phyloP scores from a whole-genome alignment of 2,888 invertebrate species.

The Dasysyrphus albostriatus region DNA sequence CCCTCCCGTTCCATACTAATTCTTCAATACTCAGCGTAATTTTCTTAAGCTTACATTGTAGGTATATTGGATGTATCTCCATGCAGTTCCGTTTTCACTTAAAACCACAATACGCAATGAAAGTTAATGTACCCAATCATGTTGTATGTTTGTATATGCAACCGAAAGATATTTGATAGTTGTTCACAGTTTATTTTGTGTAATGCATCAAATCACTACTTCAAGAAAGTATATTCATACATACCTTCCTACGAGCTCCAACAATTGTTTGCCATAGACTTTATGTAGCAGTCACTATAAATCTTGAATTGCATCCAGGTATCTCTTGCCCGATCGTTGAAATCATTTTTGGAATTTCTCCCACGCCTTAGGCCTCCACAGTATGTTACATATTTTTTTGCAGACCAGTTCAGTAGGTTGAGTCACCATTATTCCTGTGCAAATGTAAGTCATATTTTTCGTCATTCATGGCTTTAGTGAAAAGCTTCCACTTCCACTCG shows the following conservation, averaged over 20 bases:
- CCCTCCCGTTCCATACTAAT: too few species aligned
- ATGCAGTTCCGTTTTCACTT: neutral
- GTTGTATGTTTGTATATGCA: neutral
- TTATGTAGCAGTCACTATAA: neutral
- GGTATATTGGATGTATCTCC: neutral
- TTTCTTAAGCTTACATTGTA: too few species aligned
- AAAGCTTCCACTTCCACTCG: slow-evolving; percentile 15
- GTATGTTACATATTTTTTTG: slow-evolving; percentile 8
- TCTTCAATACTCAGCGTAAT: too few species aligned
- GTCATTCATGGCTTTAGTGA: neutral
- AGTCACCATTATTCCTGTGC: neutral
- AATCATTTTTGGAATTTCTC: slow-evolving; percentile 10
- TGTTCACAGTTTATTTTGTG: neutral
- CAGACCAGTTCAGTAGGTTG: slow-evolving; percentile 19
- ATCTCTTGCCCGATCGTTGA: neutral
- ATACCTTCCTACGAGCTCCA: neutral
- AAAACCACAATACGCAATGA: slow-evolving; percentile 1
- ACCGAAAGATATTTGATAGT: slow-evolving; percentile 8
- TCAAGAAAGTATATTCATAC: neutral
- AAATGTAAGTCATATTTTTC: slow-evolving; percentile 9
- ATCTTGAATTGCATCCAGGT: slow-evolving; percentile 7
- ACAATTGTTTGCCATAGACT: neutral
- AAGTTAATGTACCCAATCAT: neutral
- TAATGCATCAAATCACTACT: neutral
- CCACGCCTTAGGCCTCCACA: slow-evolving; percentile 27